Conservation (phyloP, 2,888 invertebrate species). For the Theretra japonica region DNA sequence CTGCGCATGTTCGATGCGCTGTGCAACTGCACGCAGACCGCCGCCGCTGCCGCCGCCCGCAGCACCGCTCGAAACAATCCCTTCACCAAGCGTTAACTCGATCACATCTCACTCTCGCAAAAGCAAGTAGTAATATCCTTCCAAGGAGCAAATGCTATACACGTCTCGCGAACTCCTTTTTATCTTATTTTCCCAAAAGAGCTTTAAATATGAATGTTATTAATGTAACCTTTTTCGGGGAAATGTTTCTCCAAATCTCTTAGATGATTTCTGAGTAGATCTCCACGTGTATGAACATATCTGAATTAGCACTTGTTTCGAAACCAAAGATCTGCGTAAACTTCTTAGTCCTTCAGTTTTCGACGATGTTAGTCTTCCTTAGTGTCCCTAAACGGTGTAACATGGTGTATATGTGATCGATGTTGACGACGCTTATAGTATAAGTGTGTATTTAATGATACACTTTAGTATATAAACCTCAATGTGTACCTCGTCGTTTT, state of each 20-base stretch:
- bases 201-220: slow-evolving; percentile 24
- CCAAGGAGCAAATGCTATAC: neutral
- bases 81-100: slow-evolving; percentile 72
- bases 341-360: slow-evolving; percentile 2
- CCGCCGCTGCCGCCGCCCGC: slow-evolving; percentile 83
- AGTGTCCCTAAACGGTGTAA: slow-evolving; percentile 51
- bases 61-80: slow-evolving; percentile 76
- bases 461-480: slow-evolving; percentile 28
- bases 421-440: slow-evolving; percentile 81
- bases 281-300: slow-evolving; percentile 7
- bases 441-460: slow-evolving; percentile 61
- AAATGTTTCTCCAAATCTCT: neutral
- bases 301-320: slow-evolving; percentile 6
- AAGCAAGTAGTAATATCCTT: slow-evolving; percentile 32
- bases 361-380: slow-evolving; percentile 31
- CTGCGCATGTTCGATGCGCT: slow-evolving; percentile 86
- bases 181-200: slow-evolving; percentile 19
- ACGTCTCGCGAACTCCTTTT: neutral
- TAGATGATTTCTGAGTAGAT: slow-evolving; percentile 2
- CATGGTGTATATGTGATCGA: slow-evolving; percentile 76
- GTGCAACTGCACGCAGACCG: slow-evolving; percentile 86
- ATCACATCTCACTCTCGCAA: slow-evolving; percentile 49
- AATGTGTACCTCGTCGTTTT: slow-evolving; percentile 15
- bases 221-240: slow-evolving; percentile 10
- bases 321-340: slow-evolving; percentile 26